Evolutionary conservation across 2,888 invertebrate species (phyloP).

Genomic region (Athetis lepigone): DNA sequence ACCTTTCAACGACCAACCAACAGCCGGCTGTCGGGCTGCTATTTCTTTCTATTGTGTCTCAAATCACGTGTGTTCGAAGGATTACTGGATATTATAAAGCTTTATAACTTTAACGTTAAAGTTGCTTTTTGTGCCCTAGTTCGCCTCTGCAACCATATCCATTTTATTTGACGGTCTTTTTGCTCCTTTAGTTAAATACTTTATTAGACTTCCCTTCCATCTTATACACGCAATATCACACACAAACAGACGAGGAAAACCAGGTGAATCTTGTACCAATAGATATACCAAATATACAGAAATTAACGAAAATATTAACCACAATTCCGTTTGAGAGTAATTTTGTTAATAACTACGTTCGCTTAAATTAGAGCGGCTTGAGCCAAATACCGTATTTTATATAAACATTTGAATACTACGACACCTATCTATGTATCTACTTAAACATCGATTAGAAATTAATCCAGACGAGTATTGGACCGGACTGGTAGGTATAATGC

Average conservation of each 20-base stretch:
- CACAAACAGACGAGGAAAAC: background rate
- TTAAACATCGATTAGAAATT: slow-evolving; percentile 49
- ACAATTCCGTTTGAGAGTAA: slow-evolving; percentile 31
- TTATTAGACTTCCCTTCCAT: too few relatives aligned
- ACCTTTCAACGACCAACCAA: too few relatives aligned
- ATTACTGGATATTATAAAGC: too few relatives aligned
- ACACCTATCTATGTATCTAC: slow-evolving; percentile 53
- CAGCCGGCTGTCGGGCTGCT: too few relatives aligned
- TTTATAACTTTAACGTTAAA: too few relatives aligned
- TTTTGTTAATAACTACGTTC: slow-evolving; percentile 29
- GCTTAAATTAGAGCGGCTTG: slow-evolving; percentile 40
- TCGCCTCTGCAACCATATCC: too few relatives aligned
- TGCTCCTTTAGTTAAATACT: too few relatives aligned
- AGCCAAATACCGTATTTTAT: slow-evolving; percentile 53
- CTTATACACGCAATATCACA: too few relatives aligned
- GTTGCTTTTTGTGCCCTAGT: too few relatives aligned
- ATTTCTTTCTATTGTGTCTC: too few relatives aligned
- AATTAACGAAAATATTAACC: slow-evolving; percentile 8
- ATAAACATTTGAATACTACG: slow-evolving; percentile 60
- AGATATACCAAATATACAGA: background rate
- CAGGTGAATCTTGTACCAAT: background rate
- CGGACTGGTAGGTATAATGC: slow-evolving; percentile 38
- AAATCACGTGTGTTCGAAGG: too few relatives aligned
- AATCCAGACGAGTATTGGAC: slow-evolving; percentile 48
- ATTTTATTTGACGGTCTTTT: too few relatives aligned